These are phyloP conservation scores for Anastatus disparis DNA, from an alignment of 1,140 invertebrate species.

Conservation along the genomic window DNA sequence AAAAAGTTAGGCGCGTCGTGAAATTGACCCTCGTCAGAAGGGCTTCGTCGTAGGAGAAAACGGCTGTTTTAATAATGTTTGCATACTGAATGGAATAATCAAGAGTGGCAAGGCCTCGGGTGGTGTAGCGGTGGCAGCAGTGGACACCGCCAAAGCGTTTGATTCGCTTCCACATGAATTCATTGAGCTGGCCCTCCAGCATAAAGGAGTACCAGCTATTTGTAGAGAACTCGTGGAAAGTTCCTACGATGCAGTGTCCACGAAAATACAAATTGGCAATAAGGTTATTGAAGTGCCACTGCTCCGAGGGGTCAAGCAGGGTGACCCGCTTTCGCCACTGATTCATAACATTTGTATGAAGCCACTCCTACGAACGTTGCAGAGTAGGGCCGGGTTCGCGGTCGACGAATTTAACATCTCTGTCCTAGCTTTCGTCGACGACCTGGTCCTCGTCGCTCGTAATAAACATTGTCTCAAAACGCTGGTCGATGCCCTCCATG, in stretches of 20 bases:
- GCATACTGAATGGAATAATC: neutral
- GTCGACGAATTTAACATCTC: too few species aligned
- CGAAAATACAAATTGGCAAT: neutral
- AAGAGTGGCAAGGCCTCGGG: neutral
- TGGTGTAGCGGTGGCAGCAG: neutral
- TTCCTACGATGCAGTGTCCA: neutral
- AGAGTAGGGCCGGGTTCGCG: too few species aligned
- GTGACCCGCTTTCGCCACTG: conserved; percentile 45
- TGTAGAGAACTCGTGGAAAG: neutral
- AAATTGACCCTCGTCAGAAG: conserved; percentile 43
- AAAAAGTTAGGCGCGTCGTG: neutral
- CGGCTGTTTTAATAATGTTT: conserved; percentile 38
- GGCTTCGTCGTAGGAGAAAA: conserved; percentile 43
- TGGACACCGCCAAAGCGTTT: neutral
- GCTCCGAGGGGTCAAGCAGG: conserved; percentile 22
- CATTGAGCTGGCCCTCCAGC: neutral
- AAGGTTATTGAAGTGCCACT: neutral
- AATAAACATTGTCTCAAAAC: too few species aligned
- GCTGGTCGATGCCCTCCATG: too few species aligned
- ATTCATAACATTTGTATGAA: conserved; percentile 38
- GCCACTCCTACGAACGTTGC: too few species aligned
- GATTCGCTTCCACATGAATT: neutral
- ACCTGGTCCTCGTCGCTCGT: too few species aligned
- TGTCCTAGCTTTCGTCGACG: too few species aligned
- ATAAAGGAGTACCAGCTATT: neutral